Base-by-base conservation (phyloP, 2,113 vertebrate genomes). In the Bolborhynchus lineola region DNA sequence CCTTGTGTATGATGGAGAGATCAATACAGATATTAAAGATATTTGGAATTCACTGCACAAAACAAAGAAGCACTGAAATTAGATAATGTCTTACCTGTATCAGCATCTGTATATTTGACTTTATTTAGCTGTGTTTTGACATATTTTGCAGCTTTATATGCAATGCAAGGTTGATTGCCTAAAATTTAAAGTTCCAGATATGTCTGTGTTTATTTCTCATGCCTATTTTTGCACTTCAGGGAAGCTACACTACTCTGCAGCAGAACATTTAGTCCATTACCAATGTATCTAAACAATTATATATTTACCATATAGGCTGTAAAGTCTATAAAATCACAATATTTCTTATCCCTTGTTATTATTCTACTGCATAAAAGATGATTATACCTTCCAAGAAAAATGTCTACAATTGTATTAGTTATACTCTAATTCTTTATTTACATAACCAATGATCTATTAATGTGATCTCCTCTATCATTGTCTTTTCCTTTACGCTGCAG, bases 351-450 rank as follows among this genome's bases (percentile, higher is more conserved):
- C 16, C 11, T 85, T 64, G 3, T 16, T 49, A 4, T 75, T 71
- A 3, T 2, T 26, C 31, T 57, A 25, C 37, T 70, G 9, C 33
- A 39, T 4, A 57, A 20, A 64, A 78, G 11, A 25, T 24, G 9
- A 11, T 42, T 10, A 6, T 16, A 28, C 7, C 13, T 67, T 68
- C 35, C 23, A 50, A 29, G 16, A 72, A 89, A 92, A 67, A n/a
- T 46, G 7, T 16, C 16, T 52, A 5, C 6, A 3, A 5, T 31
- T 3, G 0, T 17, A 16, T 37, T 23, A 6, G 10, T 67, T 75
- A 28, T 59, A 59, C 35, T 59, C 13, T 59, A 59, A 59, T 59
- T 57, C 37, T 41, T 3, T 53, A 28, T 49, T 50, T 49, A 20
- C 8, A 69, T 49, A 53, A 64, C 29, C 1, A 1, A 7, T 50